phyloP scores from a whole-genome alignment of 1,140 invertebrate species.

The Dreissena rostriformis region DNA sequence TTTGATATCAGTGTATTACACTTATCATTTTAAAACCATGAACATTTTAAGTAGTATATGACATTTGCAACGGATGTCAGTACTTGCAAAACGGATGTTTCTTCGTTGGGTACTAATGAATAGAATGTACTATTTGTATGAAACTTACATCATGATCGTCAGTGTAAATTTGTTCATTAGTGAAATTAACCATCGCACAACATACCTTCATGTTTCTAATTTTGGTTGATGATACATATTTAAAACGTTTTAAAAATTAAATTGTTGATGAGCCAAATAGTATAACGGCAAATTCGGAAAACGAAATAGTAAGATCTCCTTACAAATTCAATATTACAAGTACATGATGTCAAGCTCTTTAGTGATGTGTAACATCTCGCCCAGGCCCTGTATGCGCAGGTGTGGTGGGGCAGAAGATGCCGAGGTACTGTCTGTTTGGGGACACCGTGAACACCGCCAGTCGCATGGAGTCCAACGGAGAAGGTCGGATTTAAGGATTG shows the following conservation, averaged over 20 bases:
- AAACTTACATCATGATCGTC: neutral
- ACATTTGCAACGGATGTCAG: too few relatives aligned
- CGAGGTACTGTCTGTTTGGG: conserved; percentile 37
- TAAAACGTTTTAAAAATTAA: neutral
- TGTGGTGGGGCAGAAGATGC: conserved; percentile 34
- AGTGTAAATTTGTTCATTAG: too few relatives aligned
- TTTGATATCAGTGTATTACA: too few relatives aligned
- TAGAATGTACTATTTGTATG: too few relatives aligned
- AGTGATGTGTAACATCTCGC: neutral
- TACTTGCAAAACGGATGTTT: too few relatives aligned
- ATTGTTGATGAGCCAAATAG: neutral
- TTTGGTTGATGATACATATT: neutral
- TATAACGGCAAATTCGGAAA: neutral
- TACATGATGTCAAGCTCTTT: too few relatives aligned
- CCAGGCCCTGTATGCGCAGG: conserved; percentile 20
- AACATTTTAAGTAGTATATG: too few relatives aligned
- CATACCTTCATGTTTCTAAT: neutral
- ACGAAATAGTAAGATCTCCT: too few relatives aligned
- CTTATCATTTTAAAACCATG: too few relatives aligned
- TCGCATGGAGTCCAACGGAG: conserved; percentile 28
- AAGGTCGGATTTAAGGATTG: neutral
- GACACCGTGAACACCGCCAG: conserved; percentile 38
- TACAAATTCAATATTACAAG: neutral
- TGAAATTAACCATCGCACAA: neutral
- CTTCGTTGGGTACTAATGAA: too few relatives aligned